These are phyloP conservation scores for Agrypnia vestita DNA, from an alignment of 1,140 invertebrate species.

Conservation along the genomic window DNA sequence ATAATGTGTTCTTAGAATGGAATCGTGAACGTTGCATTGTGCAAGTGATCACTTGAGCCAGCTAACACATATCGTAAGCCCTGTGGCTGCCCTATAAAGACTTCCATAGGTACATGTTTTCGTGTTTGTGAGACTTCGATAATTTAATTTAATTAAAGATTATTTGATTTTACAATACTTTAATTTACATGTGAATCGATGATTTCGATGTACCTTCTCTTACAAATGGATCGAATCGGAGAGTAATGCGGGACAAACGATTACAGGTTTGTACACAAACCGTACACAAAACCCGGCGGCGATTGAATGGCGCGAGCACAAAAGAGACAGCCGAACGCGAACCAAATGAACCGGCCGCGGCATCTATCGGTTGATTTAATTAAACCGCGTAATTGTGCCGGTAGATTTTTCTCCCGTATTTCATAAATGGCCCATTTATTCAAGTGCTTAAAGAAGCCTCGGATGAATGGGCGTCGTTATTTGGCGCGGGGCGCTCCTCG, in stretches of 20 bases:
- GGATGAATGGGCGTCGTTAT: constrained; percentile 57
- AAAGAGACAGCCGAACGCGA: background rate
- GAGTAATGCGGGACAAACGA: background rate
- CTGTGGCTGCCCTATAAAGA: too few species aligned
- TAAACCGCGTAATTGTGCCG: constrained; percentile 20
- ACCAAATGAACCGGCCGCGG: background rate
- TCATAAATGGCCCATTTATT: constrained; percentile 53
- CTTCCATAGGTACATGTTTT: too few species aligned
- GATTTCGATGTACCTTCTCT: too few species aligned
- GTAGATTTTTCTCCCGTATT: constrained; percentile 42
- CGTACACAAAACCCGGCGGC: constrained; percentile 4
- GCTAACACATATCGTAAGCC: too few species aligned
- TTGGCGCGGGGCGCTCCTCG: constrained; percentile 50
- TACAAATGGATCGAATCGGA: background rate
- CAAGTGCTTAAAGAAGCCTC: constrained; percentile 51
- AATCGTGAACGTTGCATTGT: too few species aligned
- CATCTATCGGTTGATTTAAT: constrained; percentile 7
- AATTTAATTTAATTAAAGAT: too few species aligned
- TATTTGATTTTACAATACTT: too few species aligned
- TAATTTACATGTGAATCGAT: too few species aligned
- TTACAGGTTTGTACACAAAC: background rate
- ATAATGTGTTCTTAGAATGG: too few species aligned
- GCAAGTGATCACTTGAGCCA: too few species aligned
- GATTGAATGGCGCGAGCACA: constrained; percentile 5
- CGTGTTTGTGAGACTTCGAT: too few species aligned